Percentiles rank a stretch among this genome's conserved stretches.
Evolutionary conservation across 2,113 vertebrate genomes (phyloP).

Genomic region (Pipa parva): DNA sequence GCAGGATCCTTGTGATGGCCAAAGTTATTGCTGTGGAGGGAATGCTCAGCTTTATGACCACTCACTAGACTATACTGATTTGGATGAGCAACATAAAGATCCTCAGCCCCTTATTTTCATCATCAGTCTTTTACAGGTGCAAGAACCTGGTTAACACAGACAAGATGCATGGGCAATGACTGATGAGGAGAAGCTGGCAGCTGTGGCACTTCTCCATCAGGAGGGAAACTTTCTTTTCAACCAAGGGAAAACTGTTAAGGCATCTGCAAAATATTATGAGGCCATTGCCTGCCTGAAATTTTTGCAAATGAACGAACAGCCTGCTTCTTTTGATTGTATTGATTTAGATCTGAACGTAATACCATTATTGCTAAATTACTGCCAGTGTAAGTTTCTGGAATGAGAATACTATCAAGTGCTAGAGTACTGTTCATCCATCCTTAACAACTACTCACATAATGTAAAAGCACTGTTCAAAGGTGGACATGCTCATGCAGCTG

Average conservation of each 20-base stretch:
- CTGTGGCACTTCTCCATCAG: slow-evolving; percentile 83
- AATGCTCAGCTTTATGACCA: slow-evolving; percentile 90
- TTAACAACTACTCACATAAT: slow-evolving; percentile 90
- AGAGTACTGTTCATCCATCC: slow-evolving; percentile 86
- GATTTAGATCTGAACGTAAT: slow-evolving; percentile 85
- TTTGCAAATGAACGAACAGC: slow-evolving; percentile 96
- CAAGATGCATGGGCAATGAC: slow-evolving; percentile 95
- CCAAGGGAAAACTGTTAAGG: slow-evolving; percentile 72
- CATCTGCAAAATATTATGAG: slow-evolving; percentile 84
- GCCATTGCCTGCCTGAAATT: slow-evolving; percentile 94
- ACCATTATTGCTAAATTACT: slow-evolving; percentile 87
- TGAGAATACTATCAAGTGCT: slow-evolving; percentile 90
- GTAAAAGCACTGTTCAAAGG: slow-evolving; percentile 92
- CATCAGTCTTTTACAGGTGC: slow-evolving; percentile 38
- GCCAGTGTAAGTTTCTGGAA: slow-evolving; percentile 83
- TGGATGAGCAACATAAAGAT: slow-evolving; percentile 79
- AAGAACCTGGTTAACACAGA: slow-evolving; percentile 79
- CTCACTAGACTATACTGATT: slow-evolving; percentile 80
- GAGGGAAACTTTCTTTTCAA: slow-evolving; percentile 86
- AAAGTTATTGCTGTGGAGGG: slow-evolving; percentile 87
- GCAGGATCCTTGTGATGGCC: slow-evolving; percentile 90
- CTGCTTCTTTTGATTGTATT: slow-evolving; percentile 80
- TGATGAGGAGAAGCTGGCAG: slow-evolving; percentile 81
- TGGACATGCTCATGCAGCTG: slow-evolving; percentile 86
- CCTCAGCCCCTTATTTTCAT: slow-evolving; percentile 84